phyloP scores from a whole-genome alignment of 2,888 invertebrate species.

The Parochlus steinenii region DNA sequence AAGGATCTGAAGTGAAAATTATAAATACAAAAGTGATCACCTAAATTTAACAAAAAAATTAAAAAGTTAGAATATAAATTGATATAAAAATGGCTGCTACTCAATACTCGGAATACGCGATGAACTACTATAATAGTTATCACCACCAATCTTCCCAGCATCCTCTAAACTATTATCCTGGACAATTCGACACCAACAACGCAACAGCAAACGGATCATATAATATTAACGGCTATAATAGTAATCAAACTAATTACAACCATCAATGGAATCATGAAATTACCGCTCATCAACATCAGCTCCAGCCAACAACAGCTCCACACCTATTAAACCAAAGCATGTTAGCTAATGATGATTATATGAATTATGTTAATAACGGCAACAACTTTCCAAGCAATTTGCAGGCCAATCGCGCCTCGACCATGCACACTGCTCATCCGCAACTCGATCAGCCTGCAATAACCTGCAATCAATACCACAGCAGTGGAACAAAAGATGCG shows the following conservation, averaged over 20 bases:
- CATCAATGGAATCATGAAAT: conserved; percentile 8
- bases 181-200: conserved; percentile 9
- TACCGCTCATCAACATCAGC: not conserved
- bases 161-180: not conserved
- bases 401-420: not conserved
- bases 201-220: conserved; percentile 4
- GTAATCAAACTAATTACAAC: conserved; percentile 9
- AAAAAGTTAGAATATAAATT: too few species aligned
- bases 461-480: conserved; percentile 5
- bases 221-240: conserved; percentile 8
- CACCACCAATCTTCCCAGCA: conserved; percentile 2
- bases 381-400: not conserved
- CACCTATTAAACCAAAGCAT: conserved; percentile 5
- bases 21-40: conserved; percentile 7
- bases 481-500: conserved; percentile 5
- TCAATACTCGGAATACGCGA: conserved; percentile 11
- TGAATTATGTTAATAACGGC: not conserved
- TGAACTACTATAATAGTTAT: conserved; percentile 6
- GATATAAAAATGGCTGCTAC: conserved; percentile 6
- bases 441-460: conserved; percentile 3
- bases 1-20: not conserved
- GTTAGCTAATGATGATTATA: conserved; percentile 6
- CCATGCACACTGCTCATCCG: not conserved
- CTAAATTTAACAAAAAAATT: not conserved
- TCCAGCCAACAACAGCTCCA: not conserved